Evolutionary conservation across 1,140 invertebrate species (phyloP).

Genomic region (Teleopsis dalmanni): DNA sequence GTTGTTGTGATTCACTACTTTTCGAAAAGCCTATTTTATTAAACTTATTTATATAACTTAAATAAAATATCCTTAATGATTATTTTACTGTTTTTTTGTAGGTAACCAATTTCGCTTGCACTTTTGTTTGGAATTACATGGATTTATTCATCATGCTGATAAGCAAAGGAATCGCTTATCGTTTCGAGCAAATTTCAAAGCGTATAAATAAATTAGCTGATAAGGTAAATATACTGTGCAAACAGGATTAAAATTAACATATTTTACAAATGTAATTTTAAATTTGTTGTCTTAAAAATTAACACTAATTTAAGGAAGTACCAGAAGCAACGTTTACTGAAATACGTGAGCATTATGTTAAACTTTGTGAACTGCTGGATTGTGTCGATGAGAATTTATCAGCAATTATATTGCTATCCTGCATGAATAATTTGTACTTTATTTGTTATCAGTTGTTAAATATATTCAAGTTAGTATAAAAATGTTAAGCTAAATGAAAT

Average conservation of each 20-base stretch:
- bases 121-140: slow-evolving; percentile 61
- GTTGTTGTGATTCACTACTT: too few relatives aligned
- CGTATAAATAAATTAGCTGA: slow-evolving; percentile 28
- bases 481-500: too few relatives aligned
- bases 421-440: slow-evolving; percentile 62
- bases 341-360: slow-evolving; percentile 54
- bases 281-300: neutral
- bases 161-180: slow-evolving; percentile 49
- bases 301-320: slow-evolving; percentile 46
- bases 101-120: slow-evolving; percentile 38
- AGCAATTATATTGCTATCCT: slow-evolving; percentile 56
- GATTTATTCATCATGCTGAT: slow-evolving; percentile 59
- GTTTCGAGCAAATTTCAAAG: slow-evolving; percentile 54
- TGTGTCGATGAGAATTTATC: slow-evolving; percentile 51
- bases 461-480: slow-evolving; percentile 54
- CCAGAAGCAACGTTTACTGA: slow-evolving; percentile 52
- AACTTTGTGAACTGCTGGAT: slow-evolving; percentile 50
- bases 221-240: slow-evolving; percentile 35
- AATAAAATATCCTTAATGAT: too few relatives aligned
- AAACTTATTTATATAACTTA: too few relatives aligned
- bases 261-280: neutral
- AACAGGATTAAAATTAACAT: too few relatives aligned
- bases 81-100: too few relatives aligned
- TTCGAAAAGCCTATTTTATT: too few relatives aligned
- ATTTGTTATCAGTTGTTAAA: slow-evolving; percentile 64